Percentiles rank a stretch among this genome's conserved stretches.
These are phyloP conservation scores for Meriones psammophilus DNA, from an alignment of 2,797 vertebrate species.

Conservation along the genomic window DNA sequence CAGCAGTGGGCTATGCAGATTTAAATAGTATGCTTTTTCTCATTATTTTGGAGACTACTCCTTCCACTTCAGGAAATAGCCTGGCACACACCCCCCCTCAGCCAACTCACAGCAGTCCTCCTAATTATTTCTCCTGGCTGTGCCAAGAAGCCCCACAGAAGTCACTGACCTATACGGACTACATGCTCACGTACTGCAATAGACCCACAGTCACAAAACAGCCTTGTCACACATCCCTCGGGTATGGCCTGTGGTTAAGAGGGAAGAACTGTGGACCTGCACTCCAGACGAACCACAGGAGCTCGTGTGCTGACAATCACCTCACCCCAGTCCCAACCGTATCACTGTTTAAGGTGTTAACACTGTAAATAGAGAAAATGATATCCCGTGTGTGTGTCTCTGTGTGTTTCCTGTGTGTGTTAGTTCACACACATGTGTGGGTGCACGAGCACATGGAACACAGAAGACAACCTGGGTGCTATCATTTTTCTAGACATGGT, in stretches of 20 bases:
- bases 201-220: neutral
- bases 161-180: neutral
- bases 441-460: neutral
- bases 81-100: neutral
- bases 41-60: neutral
- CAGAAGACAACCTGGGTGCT: neutral
- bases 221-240: neutral
- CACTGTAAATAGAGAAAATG: slow-evolving; percentile 1
- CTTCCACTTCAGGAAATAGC: neutral
- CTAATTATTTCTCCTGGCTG: neutral
- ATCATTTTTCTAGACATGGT: neutral
- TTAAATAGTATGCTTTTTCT: neutral
- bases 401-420: neutral
- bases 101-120: neutral
- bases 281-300: neutral
- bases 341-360: neutral
- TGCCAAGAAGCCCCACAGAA: neutral
- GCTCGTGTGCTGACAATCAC: neutral
- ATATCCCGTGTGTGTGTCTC: neutral
- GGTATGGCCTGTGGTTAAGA: neutral
- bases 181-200: rapidly evolving
- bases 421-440: neutral
- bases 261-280: neutral
- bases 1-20: neutral
- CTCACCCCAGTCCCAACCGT: neutral